Conservation (phyloP, 2,888 invertebrate genomes). For the Thalpophila matura region DNA sequence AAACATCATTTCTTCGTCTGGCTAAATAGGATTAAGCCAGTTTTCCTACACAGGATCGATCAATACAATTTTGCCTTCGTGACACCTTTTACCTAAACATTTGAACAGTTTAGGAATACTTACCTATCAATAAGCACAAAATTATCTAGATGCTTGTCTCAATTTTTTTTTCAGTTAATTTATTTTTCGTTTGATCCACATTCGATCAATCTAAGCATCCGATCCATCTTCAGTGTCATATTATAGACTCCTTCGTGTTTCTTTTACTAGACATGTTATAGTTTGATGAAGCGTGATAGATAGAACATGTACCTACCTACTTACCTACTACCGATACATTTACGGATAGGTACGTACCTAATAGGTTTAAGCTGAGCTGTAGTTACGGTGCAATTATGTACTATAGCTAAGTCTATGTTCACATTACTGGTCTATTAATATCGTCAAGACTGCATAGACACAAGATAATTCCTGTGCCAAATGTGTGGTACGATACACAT, state of each 20-base stretch:
- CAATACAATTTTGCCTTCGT: not conserved
- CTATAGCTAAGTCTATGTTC: not conserved
- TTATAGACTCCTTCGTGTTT: conserved; percentile 22
- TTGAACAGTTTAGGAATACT: conserved; percentile 1
- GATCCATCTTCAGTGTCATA: conserved; percentile 36
- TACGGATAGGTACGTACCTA: not conserved
- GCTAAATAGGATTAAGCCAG: not conserved
- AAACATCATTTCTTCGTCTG: not conserved
- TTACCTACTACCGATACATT: not conserved
- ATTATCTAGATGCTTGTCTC: not conserved
- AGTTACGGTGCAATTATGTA: not conserved
- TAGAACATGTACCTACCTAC: not conserved
- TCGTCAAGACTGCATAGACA: not conserved
- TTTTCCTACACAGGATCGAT: not conserved
- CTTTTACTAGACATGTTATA: not conserved
- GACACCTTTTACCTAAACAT: not conserved
- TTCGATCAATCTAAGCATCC: conserved; percentile 38
- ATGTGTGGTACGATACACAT: not conserved
- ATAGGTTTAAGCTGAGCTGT: not conserved
- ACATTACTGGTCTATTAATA: not conserved
- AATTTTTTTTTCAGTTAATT: conserved; percentile 5
- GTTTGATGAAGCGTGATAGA: conserved; percentile 18
- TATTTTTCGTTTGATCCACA: not conserved
- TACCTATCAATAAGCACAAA: conserved; percentile 26
- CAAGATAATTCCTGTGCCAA: conserved; percentile 21